A percentile compares a stretch with the other conserved stretches of the same genome.
Conservation (phyloP, 2,888 invertebrate genomes). For the Pogonocherus hispidulus region DNA sequence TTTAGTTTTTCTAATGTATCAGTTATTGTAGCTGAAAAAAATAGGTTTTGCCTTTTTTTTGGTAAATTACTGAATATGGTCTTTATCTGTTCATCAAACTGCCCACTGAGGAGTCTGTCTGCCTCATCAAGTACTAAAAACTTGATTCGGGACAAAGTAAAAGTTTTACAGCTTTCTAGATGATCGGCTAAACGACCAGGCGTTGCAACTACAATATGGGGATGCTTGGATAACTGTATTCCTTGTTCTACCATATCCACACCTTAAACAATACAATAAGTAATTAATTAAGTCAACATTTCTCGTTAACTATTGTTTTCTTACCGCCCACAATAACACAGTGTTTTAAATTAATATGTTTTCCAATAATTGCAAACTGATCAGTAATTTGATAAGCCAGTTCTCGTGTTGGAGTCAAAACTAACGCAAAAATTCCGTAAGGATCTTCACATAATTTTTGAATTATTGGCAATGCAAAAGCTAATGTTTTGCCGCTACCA, state of each 20-base stretch:
- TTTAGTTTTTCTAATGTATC: conserved; percentile 81
- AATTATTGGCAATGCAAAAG: conserved; percentile 95
- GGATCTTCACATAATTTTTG: conserved; percentile 95
- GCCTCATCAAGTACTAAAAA: conserved; percentile 97
- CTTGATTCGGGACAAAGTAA: conserved; percentile 82
- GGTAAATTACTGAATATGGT: conserved; percentile 85
- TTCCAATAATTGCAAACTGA: conserved; percentile 93
- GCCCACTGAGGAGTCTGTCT: conserved; percentile 85
- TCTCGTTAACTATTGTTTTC: background rate
- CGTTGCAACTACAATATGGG: conserved; percentile 96
- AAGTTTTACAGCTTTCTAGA: conserved; percentile 87
- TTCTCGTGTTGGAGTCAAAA: conserved; percentile 96
- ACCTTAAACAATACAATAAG: conserved; percentile 70
- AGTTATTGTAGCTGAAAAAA: conserved; percentile 97
- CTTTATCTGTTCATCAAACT: conserved; percentile 86
- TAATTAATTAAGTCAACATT: background rate
- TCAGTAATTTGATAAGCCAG: conserved; percentile 94
- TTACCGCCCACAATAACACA: conserved; percentile 87
- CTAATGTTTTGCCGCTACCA: conserved; percentile 98
- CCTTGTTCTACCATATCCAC: conserved; percentile 93
- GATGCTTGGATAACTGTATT: conserved; percentile 83
- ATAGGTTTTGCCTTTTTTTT: conserved; percentile 84
- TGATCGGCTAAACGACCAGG: conserved; percentile 97
- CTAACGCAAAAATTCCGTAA: conserved; percentile 94
- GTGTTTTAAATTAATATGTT: conserved; percentile 86